Percentiles rank a stretch among this genome's conserved stretches.
Evolutionary conservation across 2,113 vertebrate species (phyloP).

Genomic region (Rafetus swinhoei): DNA sequence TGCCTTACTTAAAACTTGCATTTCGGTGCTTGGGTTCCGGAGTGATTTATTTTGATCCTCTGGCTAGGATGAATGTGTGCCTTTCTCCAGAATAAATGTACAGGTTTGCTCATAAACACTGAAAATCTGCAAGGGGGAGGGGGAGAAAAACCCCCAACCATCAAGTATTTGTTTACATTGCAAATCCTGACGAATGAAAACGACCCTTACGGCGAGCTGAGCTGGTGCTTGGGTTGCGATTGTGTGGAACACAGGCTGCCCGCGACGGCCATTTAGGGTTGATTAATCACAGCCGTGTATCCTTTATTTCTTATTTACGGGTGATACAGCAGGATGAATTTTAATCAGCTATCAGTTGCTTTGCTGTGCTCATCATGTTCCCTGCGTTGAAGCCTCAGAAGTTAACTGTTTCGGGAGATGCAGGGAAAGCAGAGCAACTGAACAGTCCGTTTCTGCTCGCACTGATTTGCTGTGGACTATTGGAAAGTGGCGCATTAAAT

Average conservation of each 20-base stretch:
- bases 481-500: background rate
- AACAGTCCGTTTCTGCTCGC: background rate
- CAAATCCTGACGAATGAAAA: slow-evolving; percentile 21
- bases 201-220: slow-evolving; percentile 8
- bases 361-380: slow-evolving; percentile 26
- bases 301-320: slow-evolving; percentile 71
- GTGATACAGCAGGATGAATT: slow-evolving; percentile 60
- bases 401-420: slow-evolving; percentile 45
- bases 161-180: slow-evolving; percentile 21
- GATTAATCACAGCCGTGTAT: slow-evolving; percentile 64
- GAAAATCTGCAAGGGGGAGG: background rate
- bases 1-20: slow-evolving; percentile 1
- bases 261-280: slow-evolving; percentile 38
- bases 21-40: background rate
- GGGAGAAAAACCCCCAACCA: background rate
- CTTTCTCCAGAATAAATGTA: background rate
- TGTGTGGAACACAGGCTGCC: slow-evolving; percentile 18
- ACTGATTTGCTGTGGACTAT: background rate
- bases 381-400: slow-evolving; percentile 25
- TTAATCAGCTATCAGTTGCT: slow-evolving; percentile 51
- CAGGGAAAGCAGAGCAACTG: background rate
- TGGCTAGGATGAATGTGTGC: background rate
- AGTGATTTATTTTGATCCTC: slow-evolving; percentile 18
- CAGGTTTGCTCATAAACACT: slow-evolving; percentile 3
- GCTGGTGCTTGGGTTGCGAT: background rate